Base-by-base conservation (phyloP, 2,888 invertebrate genomes). In the Phragmatobia fuliginosa region DNA sequence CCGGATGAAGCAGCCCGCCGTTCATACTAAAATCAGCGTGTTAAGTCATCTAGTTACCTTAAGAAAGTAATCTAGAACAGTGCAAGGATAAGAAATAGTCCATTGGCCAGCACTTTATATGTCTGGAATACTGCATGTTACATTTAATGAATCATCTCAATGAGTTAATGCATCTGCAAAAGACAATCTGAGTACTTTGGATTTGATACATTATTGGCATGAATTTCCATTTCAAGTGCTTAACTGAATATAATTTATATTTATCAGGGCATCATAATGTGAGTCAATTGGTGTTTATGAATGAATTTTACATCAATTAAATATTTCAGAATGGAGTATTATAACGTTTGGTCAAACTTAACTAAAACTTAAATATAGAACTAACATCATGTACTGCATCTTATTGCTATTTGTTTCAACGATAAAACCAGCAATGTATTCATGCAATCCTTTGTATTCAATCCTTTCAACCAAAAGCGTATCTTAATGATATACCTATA, bases 121-220 rank as follows among this genome's bases (percentile, higher is more conserved):
- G n/a, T n/a, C n/a, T n/a, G n/a, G n/a, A n/a, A n/a, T n/a, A 72
- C 73, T 63, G 65, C 64, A 67, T 78, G 59, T 56, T 25, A 71
- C 76, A 76, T 74, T 77, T 63, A 77, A 68, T 80, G 80, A 81
- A 80, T 81, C 81, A 81, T 75, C 70, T 72, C 62, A 36, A 77
- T 78, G 77, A 81, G 77, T 74, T 71, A 78, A 77, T 81, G 82
- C 76, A 73, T 73, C 70, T 72, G 62, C 70, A 75, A 33, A 78
- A 80, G 64, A 69, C 66, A 68, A 73, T 78, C 73, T 72, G 60
- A 74, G 41, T 63, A 67, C 67, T 74, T 74, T 70, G 61, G 41
- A 70, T 66, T 71, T 79, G 75, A 77, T 74, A 75, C 70, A 74
- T 76, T 72, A 66, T 74, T 79, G 70, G 72, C 72, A 76, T 62